Conservation (phyloP, 2,888 invertebrate species). For the Lasioglossum oenotherae region DNA sequence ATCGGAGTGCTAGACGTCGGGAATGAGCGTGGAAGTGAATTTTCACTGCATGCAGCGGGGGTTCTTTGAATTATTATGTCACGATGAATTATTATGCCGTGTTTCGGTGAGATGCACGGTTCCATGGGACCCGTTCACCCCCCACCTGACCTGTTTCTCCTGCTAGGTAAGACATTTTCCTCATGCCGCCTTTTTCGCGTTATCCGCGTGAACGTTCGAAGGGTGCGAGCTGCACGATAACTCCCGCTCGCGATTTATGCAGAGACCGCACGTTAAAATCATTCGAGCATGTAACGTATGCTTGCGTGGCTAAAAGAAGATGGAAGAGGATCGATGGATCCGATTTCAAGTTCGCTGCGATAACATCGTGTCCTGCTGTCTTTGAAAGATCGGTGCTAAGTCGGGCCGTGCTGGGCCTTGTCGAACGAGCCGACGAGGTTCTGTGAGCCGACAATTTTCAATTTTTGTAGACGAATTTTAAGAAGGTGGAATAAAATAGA, state of each 20-base stretch:
- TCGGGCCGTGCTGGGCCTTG: too few species aligned
- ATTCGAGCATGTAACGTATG: constrained; percentile 50
- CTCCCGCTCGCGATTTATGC: constrained; percentile 54
- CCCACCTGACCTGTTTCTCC: constrained; percentile 26
- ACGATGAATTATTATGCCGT: constrained; percentile 10
- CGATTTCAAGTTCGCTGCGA: constrained; percentile 34
- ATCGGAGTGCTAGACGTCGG: background rate
- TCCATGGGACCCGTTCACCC: background rate
- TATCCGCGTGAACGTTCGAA: constrained; percentile 38
- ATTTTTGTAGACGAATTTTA: too few species aligned
- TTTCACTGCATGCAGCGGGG: background rate
- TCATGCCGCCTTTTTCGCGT: constrained; percentile 42
- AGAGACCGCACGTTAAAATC: constrained; percentile 50
- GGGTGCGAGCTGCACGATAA: constrained; percentile 44
- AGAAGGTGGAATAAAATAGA: too few species aligned
- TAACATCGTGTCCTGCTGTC: background rate
- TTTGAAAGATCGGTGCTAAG: too few species aligned
- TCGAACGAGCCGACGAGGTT: too few species aligned
- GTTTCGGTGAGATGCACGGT: constrained; percentile 10
- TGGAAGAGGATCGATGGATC: constrained; percentile 20
- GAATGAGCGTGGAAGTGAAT: constrained; percentile 7
- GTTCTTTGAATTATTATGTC: constrained; percentile 28
- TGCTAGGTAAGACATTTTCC: constrained; percentile 43
- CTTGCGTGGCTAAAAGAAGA: constrained; percentile 14
- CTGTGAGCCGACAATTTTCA: too few species aligned